phyloP scores from a whole-genome alignment of 2,797 vertebrate genomes.

The Zonotrichia albicollis region DNA sequence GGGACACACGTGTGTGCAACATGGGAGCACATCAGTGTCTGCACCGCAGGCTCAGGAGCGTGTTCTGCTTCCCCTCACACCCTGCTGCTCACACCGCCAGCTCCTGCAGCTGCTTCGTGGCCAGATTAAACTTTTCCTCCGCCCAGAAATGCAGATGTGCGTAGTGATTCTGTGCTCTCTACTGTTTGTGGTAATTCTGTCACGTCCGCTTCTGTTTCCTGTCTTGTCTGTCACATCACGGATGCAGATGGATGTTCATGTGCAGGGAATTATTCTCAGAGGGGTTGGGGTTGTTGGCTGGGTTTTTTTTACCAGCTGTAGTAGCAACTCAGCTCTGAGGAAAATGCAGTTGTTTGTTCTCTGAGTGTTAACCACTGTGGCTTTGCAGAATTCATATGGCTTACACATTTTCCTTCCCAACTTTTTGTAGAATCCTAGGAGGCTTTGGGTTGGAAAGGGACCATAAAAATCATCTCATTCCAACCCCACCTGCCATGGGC shows the following conservation, averaged over 20 bases:
- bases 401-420: not conserved
- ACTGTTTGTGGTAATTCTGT: not conserved
- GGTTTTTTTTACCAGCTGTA: not conserved
- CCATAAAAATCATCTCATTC: not conserved
- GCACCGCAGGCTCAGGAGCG: accelerated
- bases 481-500: not conserved
- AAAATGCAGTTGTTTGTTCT: not conserved
- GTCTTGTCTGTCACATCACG: not conserved
- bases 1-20: not conserved
- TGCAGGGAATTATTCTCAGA: not conserved
- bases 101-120: not conserved
- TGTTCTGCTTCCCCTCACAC: accelerated
- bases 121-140: not conserved
- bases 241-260: not conserved
- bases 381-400: not conserved
- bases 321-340: not conserved
- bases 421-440: not conserved
- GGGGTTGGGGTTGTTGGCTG: not conserved
- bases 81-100: not conserved
- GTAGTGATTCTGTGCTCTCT: not conserved
- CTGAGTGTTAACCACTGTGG: not conserved
- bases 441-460: not conserved
- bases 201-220: not conserved
- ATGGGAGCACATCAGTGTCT: not conserved
- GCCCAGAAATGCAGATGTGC: not conserved